A percentile compares a stretch with the other conserved stretches of the same genome.
Conservation (phyloP, 2,113 vertebrate genomes). For the Tinamus guttatus region DNA sequence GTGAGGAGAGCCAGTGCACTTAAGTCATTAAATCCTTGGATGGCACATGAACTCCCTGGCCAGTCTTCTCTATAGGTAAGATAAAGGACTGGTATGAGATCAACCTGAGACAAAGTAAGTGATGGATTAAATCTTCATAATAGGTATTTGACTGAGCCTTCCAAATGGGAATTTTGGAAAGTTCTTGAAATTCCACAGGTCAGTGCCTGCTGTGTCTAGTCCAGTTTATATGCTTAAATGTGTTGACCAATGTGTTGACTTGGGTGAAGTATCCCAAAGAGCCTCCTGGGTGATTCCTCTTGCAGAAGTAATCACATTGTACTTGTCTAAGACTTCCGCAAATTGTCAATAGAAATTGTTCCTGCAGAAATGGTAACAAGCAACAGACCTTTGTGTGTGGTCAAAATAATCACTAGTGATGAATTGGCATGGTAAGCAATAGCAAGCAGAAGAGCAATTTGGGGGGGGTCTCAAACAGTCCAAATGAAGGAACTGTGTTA, state of each 20-base stretch:
- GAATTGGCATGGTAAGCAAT: rapidly evolving
- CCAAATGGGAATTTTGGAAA: neutral
- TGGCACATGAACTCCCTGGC: neutral
- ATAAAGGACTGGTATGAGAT: neutral
- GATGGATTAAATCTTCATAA: neutral
- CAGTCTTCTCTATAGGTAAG: neutral
- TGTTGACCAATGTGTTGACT: neutral
- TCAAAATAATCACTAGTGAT: neutral
- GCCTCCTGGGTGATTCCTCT: neutral
- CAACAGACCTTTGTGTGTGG: neutral
- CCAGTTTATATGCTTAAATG: neutral
- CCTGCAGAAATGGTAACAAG: neutral
- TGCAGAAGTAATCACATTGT: neutral
- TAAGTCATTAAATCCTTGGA: neutral
- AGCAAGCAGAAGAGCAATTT: neutral
- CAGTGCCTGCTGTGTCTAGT: neutral
- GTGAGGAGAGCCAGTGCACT: neutral
- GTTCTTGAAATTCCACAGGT: neutral
- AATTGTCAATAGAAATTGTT: neutral
- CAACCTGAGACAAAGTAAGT: neutral
- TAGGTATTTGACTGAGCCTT: neutral
- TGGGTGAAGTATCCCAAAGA: neutral
- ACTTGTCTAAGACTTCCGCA: neutral
- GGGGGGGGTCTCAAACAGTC: neutral
- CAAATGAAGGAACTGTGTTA: neutral